phyloP scores from a whole-genome alignment of 2,888 invertebrate species.

The Chloromyia formosa region DNA sequence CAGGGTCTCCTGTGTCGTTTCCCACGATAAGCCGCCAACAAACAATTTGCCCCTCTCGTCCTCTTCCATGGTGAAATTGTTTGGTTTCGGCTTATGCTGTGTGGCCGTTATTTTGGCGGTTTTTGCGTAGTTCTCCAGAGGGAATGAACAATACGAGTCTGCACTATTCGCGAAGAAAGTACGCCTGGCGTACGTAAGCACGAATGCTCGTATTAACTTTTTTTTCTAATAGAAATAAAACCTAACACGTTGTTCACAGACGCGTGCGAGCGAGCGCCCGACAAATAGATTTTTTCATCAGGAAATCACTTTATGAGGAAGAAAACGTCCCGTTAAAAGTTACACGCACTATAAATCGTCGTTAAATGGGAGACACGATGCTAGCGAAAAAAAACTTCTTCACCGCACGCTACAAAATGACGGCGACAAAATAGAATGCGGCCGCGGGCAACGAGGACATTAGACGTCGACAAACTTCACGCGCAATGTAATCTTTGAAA shows the following conservation, averaged over 20 bases:
- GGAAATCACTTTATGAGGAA: too few species aligned
- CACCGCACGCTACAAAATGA: slow-evolving; percentile 26
- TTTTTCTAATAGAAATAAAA: too few species aligned
- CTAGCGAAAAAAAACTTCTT: not conserved
- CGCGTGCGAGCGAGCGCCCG: not conserved
- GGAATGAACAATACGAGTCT: not conserved
- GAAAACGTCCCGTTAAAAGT: too few species aligned
- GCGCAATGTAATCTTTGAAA: not conserved
- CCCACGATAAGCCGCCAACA: slow-evolving; percentile 93
- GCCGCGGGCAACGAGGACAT: slow-evolving; percentile 36
- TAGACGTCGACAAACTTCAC: slow-evolving; percentile 34
- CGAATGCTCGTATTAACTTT: too few species aligned
- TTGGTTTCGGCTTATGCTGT: slow-evolving; percentile 31
- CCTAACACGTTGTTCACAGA: not conserved
- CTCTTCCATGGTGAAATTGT: slow-evolving; percentile 60
- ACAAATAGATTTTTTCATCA: too few species aligned
- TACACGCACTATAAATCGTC: too few species aligned
- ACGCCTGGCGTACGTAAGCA: too few species aligned
- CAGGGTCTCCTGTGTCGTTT: slow-evolving; percentile 88
- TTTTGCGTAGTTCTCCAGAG: slow-evolving; percentile 9
- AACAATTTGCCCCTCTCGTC: slow-evolving; percentile 81
- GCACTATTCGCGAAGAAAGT: too few species aligned
- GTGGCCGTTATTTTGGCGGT: slow-evolving; percentile 28
- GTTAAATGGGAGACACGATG: not conserved
- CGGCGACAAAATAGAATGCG: slow-evolving; percentile 38